Base-by-base conservation (phyloP, 2,797 vertebrate genomes). In the Coendou prehensilis region DNA sequence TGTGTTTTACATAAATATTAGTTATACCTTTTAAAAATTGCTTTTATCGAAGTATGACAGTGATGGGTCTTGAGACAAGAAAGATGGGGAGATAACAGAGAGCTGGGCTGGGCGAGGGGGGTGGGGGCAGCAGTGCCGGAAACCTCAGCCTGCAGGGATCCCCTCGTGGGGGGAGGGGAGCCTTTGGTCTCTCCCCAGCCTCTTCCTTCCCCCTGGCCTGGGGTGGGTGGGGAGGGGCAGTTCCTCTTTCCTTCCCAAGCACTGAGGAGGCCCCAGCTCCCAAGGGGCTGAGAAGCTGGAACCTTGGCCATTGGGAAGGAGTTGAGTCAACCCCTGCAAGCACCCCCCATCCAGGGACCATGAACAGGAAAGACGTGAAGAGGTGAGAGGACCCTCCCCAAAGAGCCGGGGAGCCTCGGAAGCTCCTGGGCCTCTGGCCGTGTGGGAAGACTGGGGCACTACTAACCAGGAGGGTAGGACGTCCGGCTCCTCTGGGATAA, bases 281-380 rank as follows among this genome's bases (percentile, higher is more conserved):
- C 89, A 37, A 86, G 93, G 87, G 92, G 94, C 96, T 93, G 45
- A 90, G 96, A 85, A 96, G 95, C 82, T 67, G 94, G 94, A 93
- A 86, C 86, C 30, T 7, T 20, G 52, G 75, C 30, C 64, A 17
- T 61, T 33, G 59, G 76, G 90, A 92, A 94, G 95, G 64, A 95
- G 91, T 86, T 33, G 87, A 90, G 81, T 87, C 84, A 28, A 47
- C 18, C 73, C 59, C 75, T 59, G n/a, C 64, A 54, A 84, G 84
- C 88, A 75, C 45, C 87, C 11, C 57, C 11, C 47, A 18, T 59
- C 6, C 41, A 89, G 73, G 94, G 94, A 93, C 56, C 63, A 98
- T 98, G 98, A 98, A 98, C 97, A 97, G 98, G 18, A 98, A 98
- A 95, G 98, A 98, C 93, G 98, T 98, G 94, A 98, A 98, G 93